These are phyloP conservation scores for Diabrotica virgifera DNA, from an alignment of 1,140 invertebrate genomes.

Conservation along the genomic window DNA sequence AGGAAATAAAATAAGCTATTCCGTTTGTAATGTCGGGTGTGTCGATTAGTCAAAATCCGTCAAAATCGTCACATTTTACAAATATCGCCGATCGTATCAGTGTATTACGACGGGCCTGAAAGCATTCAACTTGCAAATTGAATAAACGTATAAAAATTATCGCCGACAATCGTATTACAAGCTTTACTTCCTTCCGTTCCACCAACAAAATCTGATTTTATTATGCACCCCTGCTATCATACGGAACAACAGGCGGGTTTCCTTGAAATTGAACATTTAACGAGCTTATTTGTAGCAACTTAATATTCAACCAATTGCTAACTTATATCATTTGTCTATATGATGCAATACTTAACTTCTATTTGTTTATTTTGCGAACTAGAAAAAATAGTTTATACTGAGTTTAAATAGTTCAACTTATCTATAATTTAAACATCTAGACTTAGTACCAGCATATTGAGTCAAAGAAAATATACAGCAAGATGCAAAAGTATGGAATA, in stretches of 20 bases:
- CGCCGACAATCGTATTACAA: constrained; percentile 12
- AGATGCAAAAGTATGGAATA: too few relatives aligned
- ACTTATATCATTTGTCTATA: too few relatives aligned
- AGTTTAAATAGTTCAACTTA: too few relatives aligned
- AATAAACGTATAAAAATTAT: constrained; percentile 15
- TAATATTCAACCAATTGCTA: too few relatives aligned
- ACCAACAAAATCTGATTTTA: constrained; percentile 13
- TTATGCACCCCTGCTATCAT: constrained; percentile 19
- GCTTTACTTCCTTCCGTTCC: constrained; percentile 12
- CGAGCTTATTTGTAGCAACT: constrained; percentile 5
- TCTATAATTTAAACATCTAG: too few relatives aligned
- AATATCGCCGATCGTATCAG: neutral
- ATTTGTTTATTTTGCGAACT: too few relatives aligned
- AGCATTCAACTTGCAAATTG: constrained; percentile 8
- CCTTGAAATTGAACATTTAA: constrained; percentile 15
- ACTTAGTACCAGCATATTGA: too few relatives aligned
- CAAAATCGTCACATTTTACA: neutral
- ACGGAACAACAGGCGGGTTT: constrained; percentile 15
- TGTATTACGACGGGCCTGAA: neutral
- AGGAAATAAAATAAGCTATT: too few relatives aligned
- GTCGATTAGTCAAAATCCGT: neutral
- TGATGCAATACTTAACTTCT: too few relatives aligned
- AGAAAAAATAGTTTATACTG: too few relatives aligned
- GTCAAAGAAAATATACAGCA: too few relatives aligned
- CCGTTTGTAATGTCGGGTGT: too few relatives aligned